Evolutionary conservation across 2,888 invertebrate species (phyloP), one percentile per base, ranked within the genome.

Genomic region (Pomacea canaliculata): DNA sequence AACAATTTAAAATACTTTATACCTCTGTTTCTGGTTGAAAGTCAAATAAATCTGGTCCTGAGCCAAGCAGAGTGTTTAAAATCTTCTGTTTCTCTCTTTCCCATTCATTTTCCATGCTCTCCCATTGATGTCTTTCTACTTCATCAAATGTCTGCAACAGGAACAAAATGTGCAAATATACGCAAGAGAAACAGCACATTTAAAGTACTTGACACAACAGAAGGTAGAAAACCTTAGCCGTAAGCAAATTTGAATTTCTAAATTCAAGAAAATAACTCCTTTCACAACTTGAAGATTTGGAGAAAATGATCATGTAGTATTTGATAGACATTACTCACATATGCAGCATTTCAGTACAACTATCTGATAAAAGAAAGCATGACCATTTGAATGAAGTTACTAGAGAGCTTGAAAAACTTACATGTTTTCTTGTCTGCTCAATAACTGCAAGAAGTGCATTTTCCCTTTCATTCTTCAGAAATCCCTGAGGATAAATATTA

Each of bases 361-460:
- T 60, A 60, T 60, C 60, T 60, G 16, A n/a, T 19, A 60, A n/a
- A 60, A 60, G 18, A 18, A 60, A 18, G n/a, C 16, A 60, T 19
- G 18, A 19, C 16, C 16, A 60, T 19, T 60, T 19, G n/a, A 2
- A 60, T 19, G n/a, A 60, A 7, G 18, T 60, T 7, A 63, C n/a
- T 19, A 63, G 19, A 1, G 10, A 19, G 19, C n/a, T 16, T 63
- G 27, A n/a, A 63, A 12, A 23, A 85, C 88, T 84, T 82, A 90
- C 90, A 83, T 87, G 87, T 83, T 87, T 88, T 68, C 89, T 82
- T 16, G 90, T 95, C 89, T 96, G 95, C 90, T 98, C 97, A 85
- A 98, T 96, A 4, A 97, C 94, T 8, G 96, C 95, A 23, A 98
- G 92, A 86, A 98, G 95, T 0, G 96, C 96, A 93, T 97, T 98